phyloP scores from a whole-genome alignment of 2,797 vertebrate species.

The Hypotaenidia okinawae region DNA sequence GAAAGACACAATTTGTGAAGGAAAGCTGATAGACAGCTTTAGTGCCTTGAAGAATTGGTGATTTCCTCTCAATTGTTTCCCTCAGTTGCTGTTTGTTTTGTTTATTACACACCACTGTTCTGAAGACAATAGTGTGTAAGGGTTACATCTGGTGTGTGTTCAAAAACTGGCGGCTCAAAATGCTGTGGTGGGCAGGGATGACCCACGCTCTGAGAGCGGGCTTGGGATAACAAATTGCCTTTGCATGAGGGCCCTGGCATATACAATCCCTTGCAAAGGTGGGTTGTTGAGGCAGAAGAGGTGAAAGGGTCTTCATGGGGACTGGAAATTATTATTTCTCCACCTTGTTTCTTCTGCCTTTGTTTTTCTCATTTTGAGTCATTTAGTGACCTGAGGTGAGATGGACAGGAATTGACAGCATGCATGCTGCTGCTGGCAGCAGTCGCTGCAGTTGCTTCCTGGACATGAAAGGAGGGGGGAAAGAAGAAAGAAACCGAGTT shows the following conservation, averaged over 20 bases:
- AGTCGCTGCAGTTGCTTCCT: slow-evolving; percentile 51
- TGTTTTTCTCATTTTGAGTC: slow-evolving; percentile 32
- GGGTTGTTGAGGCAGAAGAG: slow-evolving; percentile 35
- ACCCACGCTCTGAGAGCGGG: slow-evolving; percentile 18
- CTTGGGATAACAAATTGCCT: slow-evolving; percentile 21
- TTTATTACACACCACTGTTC: slow-evolving; percentile 22
- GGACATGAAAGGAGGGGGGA: neutral
- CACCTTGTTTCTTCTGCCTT: slow-evolving; percentile 8
- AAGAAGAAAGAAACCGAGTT: slow-evolving; percentile 4
- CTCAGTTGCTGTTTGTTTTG: neutral
- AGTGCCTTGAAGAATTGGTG: slow-evolving; percentile 21
- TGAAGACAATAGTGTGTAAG: neutral
- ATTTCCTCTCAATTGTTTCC: slow-evolving; percentile 6
- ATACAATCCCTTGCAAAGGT: slow-evolving; percentile 31
- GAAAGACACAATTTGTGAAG: neutral
- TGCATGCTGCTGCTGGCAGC: slow-evolving; percentile 53
- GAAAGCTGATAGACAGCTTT: neutral
- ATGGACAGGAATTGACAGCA: slow-evolving; percentile 34
- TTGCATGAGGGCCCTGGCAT: neutral
- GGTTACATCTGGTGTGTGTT: slow-evolving; percentile 3
- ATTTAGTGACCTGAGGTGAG: slow-evolving; percentile 59
- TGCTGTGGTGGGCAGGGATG: slow-evolving; percentile 5
- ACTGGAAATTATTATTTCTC: slow-evolving; percentile 27
- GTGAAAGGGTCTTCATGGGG: slow-evolving; percentile 18
- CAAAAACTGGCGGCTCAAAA: slow-evolving; percentile 31